These are phyloP conservation scores for Anneissia japonica DNA, from an alignment of 35 echinoderm and acorn worm species.

Conservation along the genomic window DNA sequence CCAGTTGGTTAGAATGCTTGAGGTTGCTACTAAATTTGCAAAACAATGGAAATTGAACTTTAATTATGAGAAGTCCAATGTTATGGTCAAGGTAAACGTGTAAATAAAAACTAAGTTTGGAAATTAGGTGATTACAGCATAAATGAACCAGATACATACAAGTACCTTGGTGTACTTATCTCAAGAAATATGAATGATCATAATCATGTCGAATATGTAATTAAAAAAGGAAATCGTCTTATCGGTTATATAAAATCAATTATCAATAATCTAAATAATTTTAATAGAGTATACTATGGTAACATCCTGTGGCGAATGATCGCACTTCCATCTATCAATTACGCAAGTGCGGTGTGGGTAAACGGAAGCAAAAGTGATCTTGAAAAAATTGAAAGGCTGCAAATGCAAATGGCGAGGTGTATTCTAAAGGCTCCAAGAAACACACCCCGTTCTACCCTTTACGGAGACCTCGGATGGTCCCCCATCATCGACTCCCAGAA, in stretches of 20 bases:
- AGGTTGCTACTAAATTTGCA: not conserved
- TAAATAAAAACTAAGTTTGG: not conserved
- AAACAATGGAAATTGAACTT: not conserved
- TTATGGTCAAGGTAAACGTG: not conserved
- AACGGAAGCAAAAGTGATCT: too few relatives aligned
- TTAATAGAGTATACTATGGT: too few relatives aligned
- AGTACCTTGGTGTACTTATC: not conserved
- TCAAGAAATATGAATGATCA: not conserved
- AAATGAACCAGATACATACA: too few relatives aligned
- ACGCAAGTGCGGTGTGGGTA: not conserved
- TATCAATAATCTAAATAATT: too few relatives aligned
- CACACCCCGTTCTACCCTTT: too few relatives aligned
- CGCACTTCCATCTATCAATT: not conserved
- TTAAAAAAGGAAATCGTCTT: too few relatives aligned
- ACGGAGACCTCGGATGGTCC: too few relatives aligned
- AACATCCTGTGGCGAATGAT: not conserved
- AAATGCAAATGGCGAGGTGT: too few relatives aligned
- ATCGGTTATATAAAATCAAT: too few relatives aligned
- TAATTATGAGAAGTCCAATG: not conserved
- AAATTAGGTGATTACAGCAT: not conserved
- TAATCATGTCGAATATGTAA: not conserved
- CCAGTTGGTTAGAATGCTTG: not conserved
- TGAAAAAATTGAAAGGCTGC: too few relatives aligned
- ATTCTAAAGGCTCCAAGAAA: too few relatives aligned
- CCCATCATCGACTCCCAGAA: too few relatives aligned